These are phyloP conservation scores for Ibidorhyncha struthersii DNA, from an alignment of 2,113 vertebrate genomes.

Conservation along the genomic window DNA sequence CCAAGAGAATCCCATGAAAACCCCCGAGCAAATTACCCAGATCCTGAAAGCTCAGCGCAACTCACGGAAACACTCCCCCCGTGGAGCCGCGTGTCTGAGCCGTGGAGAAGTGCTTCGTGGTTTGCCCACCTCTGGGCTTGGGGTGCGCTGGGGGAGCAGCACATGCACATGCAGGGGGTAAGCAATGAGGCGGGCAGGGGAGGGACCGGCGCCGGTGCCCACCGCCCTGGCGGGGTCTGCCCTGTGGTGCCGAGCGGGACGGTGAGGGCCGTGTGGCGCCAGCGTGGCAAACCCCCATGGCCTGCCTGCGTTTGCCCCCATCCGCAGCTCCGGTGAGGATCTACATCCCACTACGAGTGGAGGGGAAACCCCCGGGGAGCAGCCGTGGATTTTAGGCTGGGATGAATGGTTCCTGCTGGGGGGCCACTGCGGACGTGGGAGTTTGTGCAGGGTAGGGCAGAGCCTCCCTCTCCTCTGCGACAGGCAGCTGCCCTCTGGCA, in stretches of 20 bases:
- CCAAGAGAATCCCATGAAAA: background rate
- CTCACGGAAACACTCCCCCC: background rate
- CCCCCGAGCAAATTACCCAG: background rate
- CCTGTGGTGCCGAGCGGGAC: fast-evolving
- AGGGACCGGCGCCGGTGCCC: background rate
- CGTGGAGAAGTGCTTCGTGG: background rate
- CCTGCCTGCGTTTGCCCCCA: fast-evolving
- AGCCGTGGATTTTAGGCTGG: background rate
- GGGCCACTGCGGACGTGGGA: fast-evolving
- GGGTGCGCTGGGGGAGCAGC: background rate
- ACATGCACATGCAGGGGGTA: slow-evolving; percentile 67
- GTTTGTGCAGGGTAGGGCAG: background rate
- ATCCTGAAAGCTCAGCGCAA: background rate
- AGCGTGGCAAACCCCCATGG: background rate
- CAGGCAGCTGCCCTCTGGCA: background rate
- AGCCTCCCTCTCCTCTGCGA: background rate
- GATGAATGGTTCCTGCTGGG: background rate
- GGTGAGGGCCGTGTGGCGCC: background rate
- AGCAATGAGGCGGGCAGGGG: slow-evolving; percentile 1
- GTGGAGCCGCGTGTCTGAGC: background rate
- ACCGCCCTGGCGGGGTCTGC: background rate
- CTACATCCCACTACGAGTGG: background rate
- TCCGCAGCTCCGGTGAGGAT: background rate
- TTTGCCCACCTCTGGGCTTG: slow-evolving; percentile 57
- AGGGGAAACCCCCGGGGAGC: background rate